Conservation (phyloP, 2,113 vertebrate genomes). For the Abramis brama region DNA sequence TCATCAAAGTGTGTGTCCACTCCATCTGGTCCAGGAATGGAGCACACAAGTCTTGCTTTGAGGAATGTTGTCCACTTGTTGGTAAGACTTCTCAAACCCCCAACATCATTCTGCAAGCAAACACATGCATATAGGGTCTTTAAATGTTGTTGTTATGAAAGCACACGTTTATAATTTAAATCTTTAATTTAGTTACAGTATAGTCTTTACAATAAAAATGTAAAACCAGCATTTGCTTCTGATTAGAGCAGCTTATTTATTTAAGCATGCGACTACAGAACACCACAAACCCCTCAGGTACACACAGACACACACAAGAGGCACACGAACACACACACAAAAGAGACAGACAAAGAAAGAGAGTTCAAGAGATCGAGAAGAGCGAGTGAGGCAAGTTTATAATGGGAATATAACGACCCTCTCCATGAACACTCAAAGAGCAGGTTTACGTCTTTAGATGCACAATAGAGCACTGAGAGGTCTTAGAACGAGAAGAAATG, state of each 20-base stretch:
- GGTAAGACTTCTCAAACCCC: slow-evolving; percentile 94
- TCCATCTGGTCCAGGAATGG: slow-evolving; percentile 91
- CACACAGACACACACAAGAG: slow-evolving; percentile 9
- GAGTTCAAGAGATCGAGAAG: background rate
- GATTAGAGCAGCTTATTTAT: slow-evolving; percentile 62
- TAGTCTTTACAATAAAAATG: slow-evolving; percentile 64
- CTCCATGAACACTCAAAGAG: slow-evolving; percentile 55
- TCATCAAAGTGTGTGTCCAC: slow-evolving; percentile 96
- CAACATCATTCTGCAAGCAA: slow-evolving; percentile 90
- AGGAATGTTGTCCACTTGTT: slow-evolving; percentile 99
- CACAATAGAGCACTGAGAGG: slow-evolving; percentile 48
- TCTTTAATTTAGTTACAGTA: slow-evolving; percentile 53
- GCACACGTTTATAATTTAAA: slow-evolving; percentile 33
- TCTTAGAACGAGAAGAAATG: slow-evolving; percentile 46
- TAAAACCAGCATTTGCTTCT: slow-evolving; percentile 53
- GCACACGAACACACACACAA: background rate
- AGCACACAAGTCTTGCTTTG: slow-evolving; percentile 92
- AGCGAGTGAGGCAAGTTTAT: slow-evolving; percentile 27
- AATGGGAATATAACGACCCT: slow-evolving; percentile 49
- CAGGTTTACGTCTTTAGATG: slow-evolving; percentile 62
- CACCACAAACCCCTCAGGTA: slow-evolving; percentile 35
- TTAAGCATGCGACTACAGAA: slow-evolving; percentile 20
- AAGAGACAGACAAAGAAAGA: slow-evolving; percentile 25
- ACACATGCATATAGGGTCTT: background rate
- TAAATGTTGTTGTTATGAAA: background rate